Evolutionary conservation across 2,113 vertebrate genomes (phyloP), one percentile per base, ranked within the genome.

Genomic region (Pterocles orientalis): DNA sequence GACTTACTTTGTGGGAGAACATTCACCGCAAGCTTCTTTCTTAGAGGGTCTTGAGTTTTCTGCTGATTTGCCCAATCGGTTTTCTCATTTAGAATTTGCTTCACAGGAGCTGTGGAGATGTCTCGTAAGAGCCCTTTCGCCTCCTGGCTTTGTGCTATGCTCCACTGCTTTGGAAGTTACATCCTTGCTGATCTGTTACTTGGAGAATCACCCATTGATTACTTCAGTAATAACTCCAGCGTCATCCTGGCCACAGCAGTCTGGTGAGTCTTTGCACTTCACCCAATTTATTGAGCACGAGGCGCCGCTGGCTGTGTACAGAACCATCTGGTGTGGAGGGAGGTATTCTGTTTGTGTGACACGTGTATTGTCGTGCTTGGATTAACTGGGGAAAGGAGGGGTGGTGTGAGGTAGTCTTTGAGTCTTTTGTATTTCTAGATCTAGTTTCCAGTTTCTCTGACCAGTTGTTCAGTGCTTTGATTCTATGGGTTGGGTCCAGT

Each of bases 161-260:
- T 99, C 26, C 99, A 99, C 96, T 99, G 99, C 97, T 99, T 99
- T 11, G 99, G 99, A 47, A 99, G 99, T 89, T 99, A 99, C 97
- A 99, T 99, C 91, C 98, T 99, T 33, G 99, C 99, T 25, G 99
- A 99, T 94, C 95, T 99, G 85, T 97, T 99, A 75, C 99, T 99
- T 2, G 99, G 99, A 75, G 98, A 98, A 95, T 98, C 99, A 45
- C 98, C 99, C 31, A 45, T 99, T 3, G 98, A 98, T 92, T 98
- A 98, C 93, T 99, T 99, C 98, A 99, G 99, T 96, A 98, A 99
- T 98, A 99, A 99, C 97, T 98, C 98, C 97, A 99, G 99, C 48
- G 97, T 99, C 94, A 98, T 99, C 89, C 98, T 99, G 97, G 99
- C 99, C 94, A 98, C 99, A 1, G 98, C 98, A 7, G 98, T 99